phyloP scores from a whole-genome alignment of 2,113 vertebrate species.

The Loxodonta africana region DNA sequence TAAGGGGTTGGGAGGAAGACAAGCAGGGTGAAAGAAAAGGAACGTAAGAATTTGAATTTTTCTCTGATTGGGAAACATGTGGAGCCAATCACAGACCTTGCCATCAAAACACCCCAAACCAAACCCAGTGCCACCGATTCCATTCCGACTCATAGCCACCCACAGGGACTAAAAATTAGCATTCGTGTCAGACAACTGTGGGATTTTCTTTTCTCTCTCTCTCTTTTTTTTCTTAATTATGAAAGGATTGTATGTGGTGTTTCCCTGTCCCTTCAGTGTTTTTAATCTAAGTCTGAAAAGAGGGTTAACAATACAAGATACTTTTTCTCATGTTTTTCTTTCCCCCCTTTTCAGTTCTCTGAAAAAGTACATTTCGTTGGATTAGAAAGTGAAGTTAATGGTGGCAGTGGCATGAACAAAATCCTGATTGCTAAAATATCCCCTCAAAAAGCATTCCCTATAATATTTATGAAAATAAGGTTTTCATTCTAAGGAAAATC shows the following conservation, averaged over 20 bases:
- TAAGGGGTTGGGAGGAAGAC: constrained; percentile 68
- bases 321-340: background rate
- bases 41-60: constrained; percentile 72
- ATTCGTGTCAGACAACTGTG: constrained; percentile 78
- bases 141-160: too few relatives aligned
- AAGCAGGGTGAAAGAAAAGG: constrained; percentile 65
- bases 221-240: constrained; percentile 33
- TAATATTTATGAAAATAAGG: background rate
- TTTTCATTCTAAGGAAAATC: background rate
- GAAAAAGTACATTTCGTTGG: background rate
- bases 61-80: constrained; percentile 81
- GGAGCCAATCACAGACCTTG: constrained; percentile 75
- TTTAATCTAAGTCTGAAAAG: background rate
- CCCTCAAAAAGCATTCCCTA: background rate
- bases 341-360: background rate
- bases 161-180: constrained; percentile 80
- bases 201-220: constrained; percentile 33
- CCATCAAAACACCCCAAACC: background rate
- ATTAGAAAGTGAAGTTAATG: background rate
- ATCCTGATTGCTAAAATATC: background rate
- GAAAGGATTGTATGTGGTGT: background rate
- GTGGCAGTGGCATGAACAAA: background rate
- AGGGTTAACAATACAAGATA: background rate
- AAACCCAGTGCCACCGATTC: too few relatives aligned
- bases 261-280: constrained; percentile 34